phyloP scores from a whole-genome alignment of 2,797 vertebrate species.

The Moxostoma hubbsi region DNA sequence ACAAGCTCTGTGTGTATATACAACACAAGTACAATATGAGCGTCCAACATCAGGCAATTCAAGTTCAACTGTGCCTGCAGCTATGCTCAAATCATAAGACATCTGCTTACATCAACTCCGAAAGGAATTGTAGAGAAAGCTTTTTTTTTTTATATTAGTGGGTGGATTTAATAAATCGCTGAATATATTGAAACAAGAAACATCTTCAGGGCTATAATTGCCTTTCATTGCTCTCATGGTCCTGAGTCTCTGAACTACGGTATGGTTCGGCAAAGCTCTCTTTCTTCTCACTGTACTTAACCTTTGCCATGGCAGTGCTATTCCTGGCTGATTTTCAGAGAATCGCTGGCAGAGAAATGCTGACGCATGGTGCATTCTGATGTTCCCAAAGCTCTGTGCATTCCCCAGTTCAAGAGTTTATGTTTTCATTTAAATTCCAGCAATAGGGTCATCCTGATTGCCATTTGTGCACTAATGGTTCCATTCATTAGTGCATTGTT shows the following conservation, averaged over 20 bases:
- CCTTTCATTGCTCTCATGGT: slow-evolving; percentile 30
- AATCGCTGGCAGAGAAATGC: slow-evolving; percentile 4
- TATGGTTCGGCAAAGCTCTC: slow-evolving; percentile 28
- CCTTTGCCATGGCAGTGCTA: slow-evolving; percentile 46
- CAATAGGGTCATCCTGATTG: not conserved
- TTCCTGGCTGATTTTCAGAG: slow-evolving; percentile 40
- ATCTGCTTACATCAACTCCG: slow-evolving; percentile 42
- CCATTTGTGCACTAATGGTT: slow-evolving; percentile 2
- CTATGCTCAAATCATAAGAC: slow-evolving; percentile 39
- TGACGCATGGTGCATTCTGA: not conserved
- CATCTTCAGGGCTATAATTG: slow-evolving; percentile 45
- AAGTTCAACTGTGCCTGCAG: slow-evolving; percentile 44
- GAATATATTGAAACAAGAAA: slow-evolving; percentile 52
- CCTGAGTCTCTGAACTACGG: slow-evolving; percentile 33
- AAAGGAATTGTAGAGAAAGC: slow-evolving; percentile 23
- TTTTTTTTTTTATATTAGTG: slow-evolving; percentile 53
- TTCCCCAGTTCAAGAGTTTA: not conserved
- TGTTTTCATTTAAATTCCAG: slow-evolving; percentile 16
- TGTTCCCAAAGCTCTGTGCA: not conserved
- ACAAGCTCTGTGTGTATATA: slow-evolving; percentile 20
- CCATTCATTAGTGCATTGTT: slow-evolving; percentile 7
- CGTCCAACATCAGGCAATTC: slow-evolving; percentile 10
- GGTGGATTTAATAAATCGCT: slow-evolving; percentile 60
- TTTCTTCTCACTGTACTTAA: slow-evolving; percentile 51
- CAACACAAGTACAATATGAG: slow-evolving; percentile 42